Evolutionary conservation across 2,797 vertebrate species (phyloP).

Genomic region (Rousettus madagascariensis): DNA sequence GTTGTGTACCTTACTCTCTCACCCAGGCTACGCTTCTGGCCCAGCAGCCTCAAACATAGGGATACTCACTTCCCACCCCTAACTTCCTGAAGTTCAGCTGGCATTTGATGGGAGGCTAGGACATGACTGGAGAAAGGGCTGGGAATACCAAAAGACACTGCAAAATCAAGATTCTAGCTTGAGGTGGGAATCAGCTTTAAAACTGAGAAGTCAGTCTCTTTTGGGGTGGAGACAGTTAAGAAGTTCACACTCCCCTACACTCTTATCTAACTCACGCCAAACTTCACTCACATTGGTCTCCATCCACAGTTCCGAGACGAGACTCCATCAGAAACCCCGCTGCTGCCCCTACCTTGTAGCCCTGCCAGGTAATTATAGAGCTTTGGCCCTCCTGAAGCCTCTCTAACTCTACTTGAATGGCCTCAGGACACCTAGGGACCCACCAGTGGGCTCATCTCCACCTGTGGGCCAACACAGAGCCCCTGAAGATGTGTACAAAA

Average conservation of each 20-base stretch:
- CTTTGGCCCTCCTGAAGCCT: neutral
- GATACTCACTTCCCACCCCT: neutral
- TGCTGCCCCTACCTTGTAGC: neutral
- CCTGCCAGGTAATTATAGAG: fast-evolving
- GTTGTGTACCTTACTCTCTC: neutral
- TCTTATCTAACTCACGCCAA: neutral
- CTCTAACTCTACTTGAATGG: neutral
- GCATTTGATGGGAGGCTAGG: neutral
- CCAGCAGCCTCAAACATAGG: neutral
- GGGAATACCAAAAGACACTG: no score
- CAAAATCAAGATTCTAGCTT: neutral
- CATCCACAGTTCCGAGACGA: neutral
- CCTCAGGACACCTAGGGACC: neutral
- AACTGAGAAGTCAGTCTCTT: neutral
- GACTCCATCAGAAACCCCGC: neutral
- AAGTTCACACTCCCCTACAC: neutral
- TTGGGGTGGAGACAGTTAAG: neutral
- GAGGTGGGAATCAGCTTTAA: neutral
- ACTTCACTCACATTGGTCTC: neutral
- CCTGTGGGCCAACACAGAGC: neutral
- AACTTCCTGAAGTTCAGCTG: neutral
- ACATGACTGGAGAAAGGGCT: neutral
- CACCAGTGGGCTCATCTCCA: fast-evolving
- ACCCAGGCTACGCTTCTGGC: neutral
- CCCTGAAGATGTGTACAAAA: neutral